Percentiles rank a stretch among this genome's conserved stretches.
Conservation (phyloP, 2,888 invertebrate species). For the Dryadula phaetusa region DNA sequence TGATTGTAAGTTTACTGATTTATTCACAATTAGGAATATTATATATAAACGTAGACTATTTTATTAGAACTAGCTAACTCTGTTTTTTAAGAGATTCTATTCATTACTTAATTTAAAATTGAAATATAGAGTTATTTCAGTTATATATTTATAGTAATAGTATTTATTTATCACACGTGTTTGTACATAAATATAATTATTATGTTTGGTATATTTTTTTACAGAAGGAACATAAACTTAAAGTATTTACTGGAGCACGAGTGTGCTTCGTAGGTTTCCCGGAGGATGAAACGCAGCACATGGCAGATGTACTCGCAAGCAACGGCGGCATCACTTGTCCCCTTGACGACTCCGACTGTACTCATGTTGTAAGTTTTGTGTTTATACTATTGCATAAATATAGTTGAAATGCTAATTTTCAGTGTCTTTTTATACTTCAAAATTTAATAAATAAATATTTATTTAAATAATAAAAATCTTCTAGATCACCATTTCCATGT, state of each 20-base stretch:
- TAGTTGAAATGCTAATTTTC: neutral
- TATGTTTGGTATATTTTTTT: constrained; percentile 47
- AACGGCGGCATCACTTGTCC: constrained; percentile 93
- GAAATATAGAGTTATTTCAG: too few relatives aligned
- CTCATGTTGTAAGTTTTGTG: constrained; percentile 92
- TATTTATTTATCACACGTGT: too few relatives aligned
- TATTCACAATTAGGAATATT: too few relatives aligned
- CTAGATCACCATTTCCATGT: too few relatives aligned
- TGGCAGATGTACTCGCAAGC: constrained; percentile 94
- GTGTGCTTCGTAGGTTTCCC: constrained; percentile 96
- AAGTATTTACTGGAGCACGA: constrained; percentile 94
- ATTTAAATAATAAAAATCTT: too few relatives aligned
- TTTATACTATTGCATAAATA: neutral
- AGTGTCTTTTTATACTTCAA: too few relatives aligned
- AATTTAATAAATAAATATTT: neutral
- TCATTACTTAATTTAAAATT: too few relatives aligned
- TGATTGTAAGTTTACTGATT: constrained; percentile 41
- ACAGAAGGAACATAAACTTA: constrained; percentile 89
- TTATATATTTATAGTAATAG: too few relatives aligned
- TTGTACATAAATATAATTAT: neutral
- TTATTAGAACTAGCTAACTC: too few relatives aligned
- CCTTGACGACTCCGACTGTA: constrained; percentile 92
- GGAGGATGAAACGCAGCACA: constrained; percentile 94
- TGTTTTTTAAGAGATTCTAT: too few relatives aligned
- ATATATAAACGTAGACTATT: too few relatives aligned